Evolutionary conservation across 2,797 vertebrate genomes (phyloP), one percentile per base, ranked within the genome.

Genomic region (Pitangus sulphuratus): DNA sequence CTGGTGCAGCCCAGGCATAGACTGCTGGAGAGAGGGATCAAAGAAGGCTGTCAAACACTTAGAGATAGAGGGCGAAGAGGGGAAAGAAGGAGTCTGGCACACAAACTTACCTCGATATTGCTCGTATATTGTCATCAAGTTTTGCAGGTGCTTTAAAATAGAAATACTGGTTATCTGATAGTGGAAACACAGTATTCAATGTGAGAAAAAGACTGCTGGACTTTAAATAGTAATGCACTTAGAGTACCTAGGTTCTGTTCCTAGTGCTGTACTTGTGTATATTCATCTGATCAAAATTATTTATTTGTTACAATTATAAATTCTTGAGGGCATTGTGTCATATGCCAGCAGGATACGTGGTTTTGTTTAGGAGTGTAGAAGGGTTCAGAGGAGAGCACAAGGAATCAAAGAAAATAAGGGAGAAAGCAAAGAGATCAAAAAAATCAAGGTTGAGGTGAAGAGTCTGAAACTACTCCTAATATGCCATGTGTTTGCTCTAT

Each of bases 401-500:
- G 5, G 9, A 40, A 39, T n/a, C 7, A 72, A 66, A 60, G 39
- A 30, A 74, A 68, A 25, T 35, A 70, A 83, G 9, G 31, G 31
- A 58, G 17, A 40, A 69, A 81, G 16, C 14, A 28, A 70, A 60
- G 15, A 87, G 17, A 54, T 72, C 26, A 42, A 25, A 25, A 75
- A 88, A 75, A 50, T 20, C 37, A 31, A 74, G 12, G 4, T 25
- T 84, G 44, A 83, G 42, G n/a, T 47, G 25, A 50, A 56, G 26
- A 61, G 17, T 33, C 35, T 64, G 28, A 33, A 86, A 61, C 35
- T 69, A 20, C 17, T 71, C 12, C 51, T 95, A 70, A 93, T 66
- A 57, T 86, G 40, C 76, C 12, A 9, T 74, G 11, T 91, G 22
- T 91, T 90, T 96, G 51, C 68, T 96, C 89, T 71, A 48, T 95